A percentile compares a stretch with the other conserved stretches of the same genome.
These are phyloP conservation scores for Peromyscus eremicus DNA, from an alignment of 2,797 vertebrate species.

Conservation along the genomic window DNA sequence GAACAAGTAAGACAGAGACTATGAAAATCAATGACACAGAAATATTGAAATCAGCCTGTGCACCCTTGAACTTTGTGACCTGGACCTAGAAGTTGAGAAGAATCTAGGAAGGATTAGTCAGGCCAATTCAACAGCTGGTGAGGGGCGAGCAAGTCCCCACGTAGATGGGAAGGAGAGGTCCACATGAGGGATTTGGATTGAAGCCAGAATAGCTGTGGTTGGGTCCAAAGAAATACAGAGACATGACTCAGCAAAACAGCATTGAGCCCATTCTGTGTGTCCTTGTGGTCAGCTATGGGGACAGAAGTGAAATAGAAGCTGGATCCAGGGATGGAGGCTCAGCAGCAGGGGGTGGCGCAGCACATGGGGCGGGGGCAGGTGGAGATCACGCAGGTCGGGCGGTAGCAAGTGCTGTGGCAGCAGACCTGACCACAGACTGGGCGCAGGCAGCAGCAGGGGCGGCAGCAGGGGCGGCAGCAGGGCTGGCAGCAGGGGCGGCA, in stretches of 20 bases:
- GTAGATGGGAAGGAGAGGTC: background rate
- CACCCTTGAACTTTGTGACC: background rate
- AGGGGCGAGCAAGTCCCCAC: background rate
- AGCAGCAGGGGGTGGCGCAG: slow-evolving; percentile 25
- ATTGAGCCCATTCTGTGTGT: background rate
- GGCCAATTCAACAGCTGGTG: background rate
- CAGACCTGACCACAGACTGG: slow-evolving; percentile 28
- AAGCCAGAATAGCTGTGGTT: background rate
- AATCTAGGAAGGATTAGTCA: background rate
- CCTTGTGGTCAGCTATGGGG: background rate
- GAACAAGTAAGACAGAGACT: background rate
- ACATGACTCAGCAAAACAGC: background rate
- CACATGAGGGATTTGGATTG: background rate
- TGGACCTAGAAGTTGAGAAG: background rate
- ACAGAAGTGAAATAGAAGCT: background rate
- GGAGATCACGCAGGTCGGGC: slow-evolving; percentile 44
- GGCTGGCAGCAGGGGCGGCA: background rate
- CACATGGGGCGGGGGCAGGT: slow-evolving; percentile 52
- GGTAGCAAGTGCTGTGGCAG: slow-evolving; percentile 10
- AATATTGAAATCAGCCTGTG: background rate
- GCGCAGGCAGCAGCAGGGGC: background rate
- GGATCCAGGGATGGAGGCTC: background rate
- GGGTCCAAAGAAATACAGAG: background rate
- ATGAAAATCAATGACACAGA: background rate
- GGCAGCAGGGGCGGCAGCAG: background rate